Base-by-base conservation (phyloP, 2,113 vertebrate species). In the Brachyhypopomus gauderio region DNA sequence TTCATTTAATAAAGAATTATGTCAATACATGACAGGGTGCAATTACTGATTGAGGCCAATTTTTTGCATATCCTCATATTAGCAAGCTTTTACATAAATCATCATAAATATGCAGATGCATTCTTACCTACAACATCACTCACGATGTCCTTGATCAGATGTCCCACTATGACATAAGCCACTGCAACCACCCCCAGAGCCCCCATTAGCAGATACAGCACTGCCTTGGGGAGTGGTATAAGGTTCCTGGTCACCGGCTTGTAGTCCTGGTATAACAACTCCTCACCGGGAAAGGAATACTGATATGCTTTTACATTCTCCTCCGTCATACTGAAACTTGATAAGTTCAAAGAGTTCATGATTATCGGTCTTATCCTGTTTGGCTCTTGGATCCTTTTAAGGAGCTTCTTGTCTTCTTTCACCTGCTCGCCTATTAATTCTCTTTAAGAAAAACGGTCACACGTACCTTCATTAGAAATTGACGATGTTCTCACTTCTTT, bases 111-210 rank as follows among this genome's bases (percentile, higher is more conserved):
- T 69, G 17, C 0, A 62, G 0, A 16, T 59, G 4, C 19, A 4
- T 16, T 14, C 81, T 73, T 89, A 94, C 95, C 95, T 92, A 92
- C 85, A 11, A 95, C 84, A 83, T 96, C 95, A 5, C 93, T 93
- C 23, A 92, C 92, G 79, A 96, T 90, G 38, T 96, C 95, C 87
- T 94, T 95, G 84, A 96, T 95, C 63, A 96, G 92, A 86, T 96
- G 95, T 67, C 95, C 95, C 1, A 96, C 90, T 20, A 96, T 95
- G 14, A 93, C 94, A 66, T 95, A 96, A 11, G 94, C 94, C 2
- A 95, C 93, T 23, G 90, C 93, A 0, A 95, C 93, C 14, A 96
- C 91, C 0, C 95, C 93, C 86, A 94, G 56, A 0, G 85, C 93
- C 0, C 94, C 95, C 92, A 95, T 93, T 79, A 96, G 88, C 75